Percentiles rank a stretch among this genome's conserved stretches.
phyloP scores from a whole-genome alignment of 2,797 vertebrate species.

The Phoxinus dragarum region DNA sequence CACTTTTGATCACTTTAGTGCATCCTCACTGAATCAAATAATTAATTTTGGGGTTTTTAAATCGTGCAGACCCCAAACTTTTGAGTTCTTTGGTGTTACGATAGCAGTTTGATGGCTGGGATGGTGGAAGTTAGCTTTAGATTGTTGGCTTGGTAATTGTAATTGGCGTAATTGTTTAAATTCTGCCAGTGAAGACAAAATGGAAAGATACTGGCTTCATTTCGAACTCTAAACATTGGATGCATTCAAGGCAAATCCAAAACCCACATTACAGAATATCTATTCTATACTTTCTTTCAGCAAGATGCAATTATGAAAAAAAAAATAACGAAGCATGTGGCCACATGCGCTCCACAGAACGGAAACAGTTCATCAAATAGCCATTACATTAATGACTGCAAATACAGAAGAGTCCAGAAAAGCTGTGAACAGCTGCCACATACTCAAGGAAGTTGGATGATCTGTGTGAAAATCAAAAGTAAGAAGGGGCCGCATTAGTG shows the following conservation, averaged over 20 bases:
- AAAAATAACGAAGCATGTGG: not conserved
- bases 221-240: not conserved
- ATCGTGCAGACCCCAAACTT: not conserved
- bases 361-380: not conserved
- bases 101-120: not conserved
- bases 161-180: no score
- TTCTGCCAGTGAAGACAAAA: not conserved
- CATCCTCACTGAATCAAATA: no score
- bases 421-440: conserved; percentile 36
- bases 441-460: conserved; percentile 4
- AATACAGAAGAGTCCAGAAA: conserved; percentile 7
- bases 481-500: not conserved
- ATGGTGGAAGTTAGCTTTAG: not conserved
- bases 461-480: not conserved
- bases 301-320: not conserved
- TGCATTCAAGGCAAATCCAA: not conserved
- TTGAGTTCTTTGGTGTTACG: not conserved
- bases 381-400: not conserved
- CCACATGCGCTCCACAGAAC: not conserved
- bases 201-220: no score
- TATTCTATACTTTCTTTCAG: not conserved
- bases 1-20: not conserved
- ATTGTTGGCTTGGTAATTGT: not conserved
- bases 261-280: not conserved
- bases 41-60: no score